phyloP scores from a whole-genome alignment of 2,797 vertebrate species.

The Semaprochilodus insignis region DNA sequence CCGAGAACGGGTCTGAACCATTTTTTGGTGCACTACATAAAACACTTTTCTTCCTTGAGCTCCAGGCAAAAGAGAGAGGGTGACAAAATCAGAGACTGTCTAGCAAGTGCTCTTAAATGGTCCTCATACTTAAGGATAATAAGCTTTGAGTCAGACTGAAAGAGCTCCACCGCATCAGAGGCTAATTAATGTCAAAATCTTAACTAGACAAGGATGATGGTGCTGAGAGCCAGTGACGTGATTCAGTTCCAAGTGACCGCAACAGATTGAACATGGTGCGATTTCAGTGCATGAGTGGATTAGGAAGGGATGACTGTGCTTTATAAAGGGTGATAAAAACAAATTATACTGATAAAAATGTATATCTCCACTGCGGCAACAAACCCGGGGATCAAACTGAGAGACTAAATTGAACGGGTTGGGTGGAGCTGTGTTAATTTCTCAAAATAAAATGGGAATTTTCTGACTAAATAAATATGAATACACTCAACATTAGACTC shows the following conservation, averaged over 20 bases:
- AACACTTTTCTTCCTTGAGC: no score
- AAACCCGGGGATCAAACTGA: no score
- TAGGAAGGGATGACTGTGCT: not conserved
- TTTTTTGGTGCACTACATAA: no score
- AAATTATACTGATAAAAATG: no score
- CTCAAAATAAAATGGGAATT: no score
- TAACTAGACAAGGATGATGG: not conserved
- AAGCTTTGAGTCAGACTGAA: constrained; percentile 2
- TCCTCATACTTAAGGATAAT: not conserved
- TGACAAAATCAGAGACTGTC: not conserved
- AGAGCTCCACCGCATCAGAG: not conserved
- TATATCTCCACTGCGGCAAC: no score
- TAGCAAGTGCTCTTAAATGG: not conserved
- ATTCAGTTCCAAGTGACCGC: constrained; percentile 18
- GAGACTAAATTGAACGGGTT: no score
- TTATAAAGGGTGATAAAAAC: not conserved
- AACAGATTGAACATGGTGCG: not conserved
- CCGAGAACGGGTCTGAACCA: no score
- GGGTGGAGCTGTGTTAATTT: no score
- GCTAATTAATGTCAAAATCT: constrained; percentile 27
- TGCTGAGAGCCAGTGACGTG: not conserved
- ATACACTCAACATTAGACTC: no score
- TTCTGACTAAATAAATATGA: no score
- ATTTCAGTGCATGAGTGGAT: not conserved
- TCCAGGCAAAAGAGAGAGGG: not conserved